Conservation (phyloP, 2,888 invertebrate species). For the Stramonita haemastoma region DNA sequence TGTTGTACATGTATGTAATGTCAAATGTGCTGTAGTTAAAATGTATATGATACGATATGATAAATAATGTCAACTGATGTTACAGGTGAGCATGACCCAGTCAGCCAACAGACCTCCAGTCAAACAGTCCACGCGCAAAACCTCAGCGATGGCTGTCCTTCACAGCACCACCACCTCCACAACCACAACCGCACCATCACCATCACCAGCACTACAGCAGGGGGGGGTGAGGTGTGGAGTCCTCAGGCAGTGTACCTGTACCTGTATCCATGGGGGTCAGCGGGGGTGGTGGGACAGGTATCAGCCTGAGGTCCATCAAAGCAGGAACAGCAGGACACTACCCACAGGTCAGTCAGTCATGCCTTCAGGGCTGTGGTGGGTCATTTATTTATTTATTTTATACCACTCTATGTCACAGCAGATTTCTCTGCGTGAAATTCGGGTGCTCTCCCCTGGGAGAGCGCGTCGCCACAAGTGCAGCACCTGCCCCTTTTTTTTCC, state of each 20-base stretch:
- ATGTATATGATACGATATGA: too few relatives aligned
- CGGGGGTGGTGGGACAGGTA: constrained; percentile 5
- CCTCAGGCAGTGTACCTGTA: neutral
- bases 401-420: too few relatives aligned
- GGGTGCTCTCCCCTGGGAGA: too few relatives aligned
- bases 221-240: neutral
- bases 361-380: too few relatives aligned
- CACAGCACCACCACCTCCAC: neutral
- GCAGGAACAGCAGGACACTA: constrained; percentile 38
- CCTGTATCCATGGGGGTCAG: constrained; percentile 17
- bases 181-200: too few relatives aligned
- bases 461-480: too few relatives aligned
- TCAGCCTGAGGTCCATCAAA: constrained; percentile 51
- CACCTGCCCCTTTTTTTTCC: too few relatives aligned
- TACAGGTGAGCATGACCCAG: neutral
- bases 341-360: neutral
- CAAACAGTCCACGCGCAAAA: neutral
- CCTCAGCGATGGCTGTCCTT: neutral
- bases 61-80: too few relatives aligned
- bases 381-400: too few relatives aligned
- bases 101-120: neutral
- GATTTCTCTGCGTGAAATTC: too few relatives aligned
- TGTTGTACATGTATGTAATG: too few relatives aligned
- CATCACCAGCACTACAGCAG: neutral
- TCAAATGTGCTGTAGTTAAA: too few relatives aligned